These are phyloP conservation scores for Erynnis tages DNA, from an alignment of 2,888 invertebrate genomes.

Conservation along the genomic window DNA sequence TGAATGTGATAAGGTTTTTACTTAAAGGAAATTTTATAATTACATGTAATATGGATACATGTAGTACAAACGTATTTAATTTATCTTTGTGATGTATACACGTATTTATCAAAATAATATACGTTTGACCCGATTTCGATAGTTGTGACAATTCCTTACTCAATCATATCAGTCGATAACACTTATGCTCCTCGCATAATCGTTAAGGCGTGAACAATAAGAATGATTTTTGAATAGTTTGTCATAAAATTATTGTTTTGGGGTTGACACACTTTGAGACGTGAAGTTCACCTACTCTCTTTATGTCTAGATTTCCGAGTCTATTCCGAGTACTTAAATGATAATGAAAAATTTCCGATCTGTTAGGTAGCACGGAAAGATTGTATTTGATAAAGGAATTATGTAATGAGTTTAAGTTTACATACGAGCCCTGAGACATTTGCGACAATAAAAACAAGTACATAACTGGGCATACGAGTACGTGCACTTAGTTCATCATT, in stretches of 20 bases:
- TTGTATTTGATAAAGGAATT: no score
- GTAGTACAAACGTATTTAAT: no score
- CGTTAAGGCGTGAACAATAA: constrained; percentile 38
- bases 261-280: constrained; percentile 52
- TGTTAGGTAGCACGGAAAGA: no score
- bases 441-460: no score
- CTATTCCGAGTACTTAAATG: not conserved
- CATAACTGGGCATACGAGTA: no score
- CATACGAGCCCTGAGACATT: no score
- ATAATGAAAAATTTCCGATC: not conserved
- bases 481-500: no score
- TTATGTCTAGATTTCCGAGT: constrained; percentile 40
- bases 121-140: constrained; percentile 66
- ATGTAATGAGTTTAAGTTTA: no score
- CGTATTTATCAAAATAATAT: constrained; percentile 51
- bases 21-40: no score
- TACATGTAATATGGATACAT: no score
- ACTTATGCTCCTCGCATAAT: constrained; percentile 30
- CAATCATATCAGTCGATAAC: constrained; percentile 54
- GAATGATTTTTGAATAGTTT: constrained; percentile 37
- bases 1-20: no score
- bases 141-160: constrained; percentile 45
- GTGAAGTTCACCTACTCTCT: constrained; percentile 43
- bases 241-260: constrained; percentile 32
- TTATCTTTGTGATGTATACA: constrained; percentile 43